Evolutionary conservation across 1,140 invertebrate species (phyloP), one percentile per base, ranked within the genome.

Genomic region (Lucilia cuprina): DNA sequence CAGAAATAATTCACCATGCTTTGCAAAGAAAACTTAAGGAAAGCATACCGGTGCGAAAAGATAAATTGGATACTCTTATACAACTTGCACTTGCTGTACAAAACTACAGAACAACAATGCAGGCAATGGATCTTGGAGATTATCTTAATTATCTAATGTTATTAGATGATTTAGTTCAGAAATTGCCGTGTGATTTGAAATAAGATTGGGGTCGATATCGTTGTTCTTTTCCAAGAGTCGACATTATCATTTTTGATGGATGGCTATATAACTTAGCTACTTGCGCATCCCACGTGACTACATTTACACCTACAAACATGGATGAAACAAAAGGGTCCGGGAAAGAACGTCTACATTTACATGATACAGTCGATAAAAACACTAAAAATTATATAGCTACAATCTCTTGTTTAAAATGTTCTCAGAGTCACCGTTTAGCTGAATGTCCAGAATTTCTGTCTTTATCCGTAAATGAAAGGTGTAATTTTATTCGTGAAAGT

Each of bases 71-170:
- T 74, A 74, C 77, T 12, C 41, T 82, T 30, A 49, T 84, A 21
- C 49, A 82, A 12, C 74, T 82, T 8, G 80, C 84, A 9, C 75
- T 84, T 19, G 35, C 83, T 35, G 83, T 84, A 9, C 21, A 80
- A 80, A 84, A 84, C 47, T 65, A 60, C 13, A 60, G 74, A 50
- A 35, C 74, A n/a, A 84, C 49, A 30, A 84, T 84, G 83, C 74
- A 55, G 77, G 47, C 83, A 30, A 55, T 77, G 25, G 74, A 30
- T 10, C 74, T 83, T 30, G 34, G 41, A 5, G 49, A 60, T 25
- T 84, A 55, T 19, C 19, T 83, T 2, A 75, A 83, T 41, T 21
- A 83, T 55, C 83, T 74, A 25, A 50, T 75, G 47, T 50, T 83
- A 12, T 21, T 83, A 55, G 35, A 83, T 17, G 83, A 83, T 14